Evolutionary conservation across 2,113 vertebrate species (phyloP), one percentile per base, ranked within the genome.

Genomic region (Pluvialis apricaria): DNA sequence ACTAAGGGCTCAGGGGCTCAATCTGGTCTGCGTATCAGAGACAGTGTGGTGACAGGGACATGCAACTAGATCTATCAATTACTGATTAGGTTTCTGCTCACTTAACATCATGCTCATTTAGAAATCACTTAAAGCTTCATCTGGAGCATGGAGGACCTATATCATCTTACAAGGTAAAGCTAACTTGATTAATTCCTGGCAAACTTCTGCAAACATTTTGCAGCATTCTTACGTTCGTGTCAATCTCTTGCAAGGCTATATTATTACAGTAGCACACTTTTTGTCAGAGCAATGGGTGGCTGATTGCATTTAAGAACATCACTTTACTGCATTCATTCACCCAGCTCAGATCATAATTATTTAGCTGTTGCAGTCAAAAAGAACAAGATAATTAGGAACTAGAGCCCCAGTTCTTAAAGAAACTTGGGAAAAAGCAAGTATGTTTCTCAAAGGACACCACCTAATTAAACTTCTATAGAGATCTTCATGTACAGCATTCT

Each of bases 11-110:
- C 54, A 3, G 15, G 16, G 92, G 34, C 70, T 87, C 86, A 49
- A 0, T 61, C 80, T 3, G 5, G n/a, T 71, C 88, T 82, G 51
- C 0, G 0, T 8, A 8, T 44, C 6, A 0, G 9, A 83, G 88
- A 90, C 83, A 76, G 16, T 0, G 31, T 1, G 40, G 83, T 89
- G 95, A 87, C 86, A 79, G 72, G 44, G 34, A 80, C 5, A 0
- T 26, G 86, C 82, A 88, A 94, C 69, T 34, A 8, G 17, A 86
- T 76, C 86, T 68, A 65, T 77, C 81, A 89, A 17, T 82, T 94
- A 51, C 86, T 51, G 73, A 82, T 89, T 69, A 70, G 81, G 45
- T 82, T 94, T 84, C 92, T 88, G 60, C 68, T 94, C 71, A 21
- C 68, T 94, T 77, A 31, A 60, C 4, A 3, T 40, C 16, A 18